Conservation (phyloP, 2,888 invertebrate genomes). For the Drepana falcataria region DNA sequence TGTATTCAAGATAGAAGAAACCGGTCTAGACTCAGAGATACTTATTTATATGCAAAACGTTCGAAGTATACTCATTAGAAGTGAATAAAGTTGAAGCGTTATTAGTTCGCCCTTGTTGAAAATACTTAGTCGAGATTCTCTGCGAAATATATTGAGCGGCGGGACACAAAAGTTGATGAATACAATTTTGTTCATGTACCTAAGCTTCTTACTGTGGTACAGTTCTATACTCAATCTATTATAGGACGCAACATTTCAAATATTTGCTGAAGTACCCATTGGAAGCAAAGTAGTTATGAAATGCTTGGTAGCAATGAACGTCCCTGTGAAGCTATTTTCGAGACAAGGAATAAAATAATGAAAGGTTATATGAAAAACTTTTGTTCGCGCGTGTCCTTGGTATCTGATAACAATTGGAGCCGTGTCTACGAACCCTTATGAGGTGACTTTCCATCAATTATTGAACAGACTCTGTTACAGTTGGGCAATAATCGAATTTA, state of each 20-base stretch:
- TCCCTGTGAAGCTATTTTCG: not conserved
- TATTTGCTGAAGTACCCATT: too few species aligned
- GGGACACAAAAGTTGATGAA: slow-evolving; percentile 1
- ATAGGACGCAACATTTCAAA: not conserved
- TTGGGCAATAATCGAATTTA: slow-evolving; percentile 11
- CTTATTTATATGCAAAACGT: not conserved
- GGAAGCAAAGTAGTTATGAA: too few species aligned
- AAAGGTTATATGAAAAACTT: not conserved
- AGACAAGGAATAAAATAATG: not conserved
- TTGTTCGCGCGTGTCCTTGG: not conserved
- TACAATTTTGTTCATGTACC: slow-evolving; percentile 1
- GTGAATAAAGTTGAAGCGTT: too few species aligned
- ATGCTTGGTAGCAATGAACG: too few species aligned
- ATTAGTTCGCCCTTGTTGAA: not conserved
- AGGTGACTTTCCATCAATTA: not conserved
- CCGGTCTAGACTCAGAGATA: too few species aligned
- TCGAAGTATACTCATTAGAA: not conserved
- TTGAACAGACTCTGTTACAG: slow-evolving; percentile 4
- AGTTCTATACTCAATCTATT: slow-evolving; percentile 4
- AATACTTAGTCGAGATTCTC: not conserved
- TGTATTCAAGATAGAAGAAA: too few species aligned
- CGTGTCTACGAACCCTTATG: not conserved
- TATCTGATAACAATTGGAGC: not conserved
- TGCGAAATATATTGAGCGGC: not conserved
- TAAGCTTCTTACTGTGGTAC: slow-evolving; percentile 1